Conservation (phyloP, 2,888 invertebrate genomes). For the Agrypnus murinus region DNA sequence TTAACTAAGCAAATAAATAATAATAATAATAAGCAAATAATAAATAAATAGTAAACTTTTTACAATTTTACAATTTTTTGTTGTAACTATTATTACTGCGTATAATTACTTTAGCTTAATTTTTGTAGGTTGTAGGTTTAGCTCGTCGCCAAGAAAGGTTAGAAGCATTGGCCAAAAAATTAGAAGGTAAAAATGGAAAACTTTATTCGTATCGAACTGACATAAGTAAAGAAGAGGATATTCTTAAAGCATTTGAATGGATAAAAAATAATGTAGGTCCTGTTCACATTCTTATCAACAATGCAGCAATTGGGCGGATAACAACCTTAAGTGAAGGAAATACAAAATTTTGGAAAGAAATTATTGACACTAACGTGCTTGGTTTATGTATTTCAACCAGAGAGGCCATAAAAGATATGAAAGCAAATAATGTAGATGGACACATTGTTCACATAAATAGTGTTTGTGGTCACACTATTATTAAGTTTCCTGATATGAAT, state of each 20-base stretch:
- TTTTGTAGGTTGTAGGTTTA: constrained; percentile 11
- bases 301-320: constrained; percentile 46
- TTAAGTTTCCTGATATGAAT: neutral
- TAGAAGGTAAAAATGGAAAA: constrained; percentile 25
- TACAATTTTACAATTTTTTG: too few species aligned
- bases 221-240: constrained; percentile 45
- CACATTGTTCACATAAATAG: constrained; percentile 17
- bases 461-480: neutral
- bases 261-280: constrained; percentile 50
- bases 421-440: constrained; percentile 50
- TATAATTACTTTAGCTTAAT: too few species aligned
- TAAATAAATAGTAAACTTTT: too few species aligned
- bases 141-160: constrained; percentile 1
- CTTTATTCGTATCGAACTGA: constrained; percentile 40
- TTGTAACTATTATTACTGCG: too few species aligned
- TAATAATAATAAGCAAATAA: too few species aligned
- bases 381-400: constrained; percentile 49
- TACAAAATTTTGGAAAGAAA: constrained; percentile 53
- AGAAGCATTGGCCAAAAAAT: neutral
- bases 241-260: constrained; percentile 49
- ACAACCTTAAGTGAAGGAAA: constrained; percentile 52
- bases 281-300: constrained; percentile 51
- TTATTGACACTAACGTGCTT: constrained; percentile 58
- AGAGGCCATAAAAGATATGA: constrained; percentile 55
- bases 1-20: too few species aligned